Base-by-base conservation (phyloP, 92 coral and sea anemone species). In the Epizoanthus ramosus region DNA sequence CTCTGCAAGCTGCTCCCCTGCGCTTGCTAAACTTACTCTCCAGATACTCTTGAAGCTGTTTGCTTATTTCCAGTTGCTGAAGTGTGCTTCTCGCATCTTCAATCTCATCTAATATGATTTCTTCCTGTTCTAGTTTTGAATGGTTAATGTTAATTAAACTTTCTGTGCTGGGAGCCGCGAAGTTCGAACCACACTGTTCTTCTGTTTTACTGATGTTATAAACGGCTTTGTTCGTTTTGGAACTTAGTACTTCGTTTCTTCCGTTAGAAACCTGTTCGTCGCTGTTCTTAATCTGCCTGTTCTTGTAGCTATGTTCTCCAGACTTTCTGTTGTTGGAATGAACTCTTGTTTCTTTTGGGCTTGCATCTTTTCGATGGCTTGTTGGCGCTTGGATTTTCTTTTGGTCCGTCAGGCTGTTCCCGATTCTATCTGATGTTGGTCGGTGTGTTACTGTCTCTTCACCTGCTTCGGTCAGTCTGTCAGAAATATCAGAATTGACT, bases 1-100 rank as follows among this genome's bases (percentile, higher is more conserved):
- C 92, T 2, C 52, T 21, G 45, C 98, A 94, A 2, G 88, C 85
- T 6, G 93, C 98, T 15, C 66, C 79, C 13, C 98, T 84, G 0
- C 98, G 85, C 3, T 47, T 81, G 35, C 31, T 45, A 18, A 17
- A 72, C 12, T 80, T 68, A 50, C 91, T 79, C 23, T 68, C 82
- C 74, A 95, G 79, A 53, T 91, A 95, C 3, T 73, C 80, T 37
- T 37, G 56, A 3, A 82, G 81, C 18, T 90, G 90, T 31, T 69
- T 56, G n/a, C 75, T 73, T 39, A 86, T 84, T 67, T 90, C 93
- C 4, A 88, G 90, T 14, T 39, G 86, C 12, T 79, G 79, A 17
- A 90, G 72, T 4, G 57, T 65, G 57, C 71, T 43, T 25, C 80
- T 77, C 15, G 79, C 67, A 3, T 89, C 88, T 57, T 57, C 73